Evolutionary conservation across 2,797 vertebrate species (phyloP), one percentile per base, ranked within the genome.

Genomic region (Poecilia gillii): DNA sequence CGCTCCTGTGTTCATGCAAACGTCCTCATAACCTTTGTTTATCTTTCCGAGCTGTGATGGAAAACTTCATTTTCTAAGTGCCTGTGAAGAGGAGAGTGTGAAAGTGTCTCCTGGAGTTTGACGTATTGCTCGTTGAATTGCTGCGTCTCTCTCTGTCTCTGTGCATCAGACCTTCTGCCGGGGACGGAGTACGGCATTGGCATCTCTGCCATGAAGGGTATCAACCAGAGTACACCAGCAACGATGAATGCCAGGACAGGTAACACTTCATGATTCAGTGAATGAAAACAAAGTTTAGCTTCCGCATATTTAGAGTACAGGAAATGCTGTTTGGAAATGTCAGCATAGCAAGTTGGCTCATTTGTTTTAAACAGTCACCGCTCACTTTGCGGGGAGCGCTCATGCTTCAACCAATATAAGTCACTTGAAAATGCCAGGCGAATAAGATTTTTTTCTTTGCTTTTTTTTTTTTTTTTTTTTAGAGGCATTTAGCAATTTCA

Each of bases 161-260:
- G 71, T 83, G 23, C 70, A 73, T 83, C 83, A 99, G 98, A 97
- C 94, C 94, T 99, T 81, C 93, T 98, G 75, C 98, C 98, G 0
- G 98, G 97, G 39, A 99, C 99, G 0, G 99, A 99, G 89, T 99
- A 99, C 0, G 99, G 99, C 85, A 96, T 99, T 0, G 99, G 99
- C 62, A 99, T 99, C 89, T 98, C 98, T 0, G 98, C 97, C 0
- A 77, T 97, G 87, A 96, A 97, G 93, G 96, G 94, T 39, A 94
- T 86, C 73, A 97, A 98, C 90, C 97, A 98, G 93, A 99, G 99
- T 0, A 94, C 96, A 41, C 97, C 99, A 0, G 97, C 98, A 0
- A 99, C 99, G 64, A 98, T 99, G 97, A 99, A 99, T 0, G 98
- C 98, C 82, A 97, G 98, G 84, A 99, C 99, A 0, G 97, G 99